A percentile compares a stretch with the other conserved stretches of the same genome.
Conservation (phyloP, 2,113 vertebrate species). For the Leptocoma aspasia region DNA sequence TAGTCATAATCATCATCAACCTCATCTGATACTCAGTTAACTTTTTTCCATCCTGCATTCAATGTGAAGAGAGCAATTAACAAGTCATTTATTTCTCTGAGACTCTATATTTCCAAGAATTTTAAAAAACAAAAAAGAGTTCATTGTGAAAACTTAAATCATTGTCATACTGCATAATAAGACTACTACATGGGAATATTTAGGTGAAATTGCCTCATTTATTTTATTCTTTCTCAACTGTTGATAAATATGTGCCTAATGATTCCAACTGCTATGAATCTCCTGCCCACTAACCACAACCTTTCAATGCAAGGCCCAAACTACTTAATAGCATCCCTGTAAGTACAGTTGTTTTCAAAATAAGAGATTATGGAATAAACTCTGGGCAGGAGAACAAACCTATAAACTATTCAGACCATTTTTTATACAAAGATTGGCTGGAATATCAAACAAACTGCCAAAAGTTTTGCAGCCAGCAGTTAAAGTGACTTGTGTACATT, state of each 20-base stretch:
- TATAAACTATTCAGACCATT: slow-evolving; percentile 56
- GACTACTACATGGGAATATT: neutral
- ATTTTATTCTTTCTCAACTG: neutral
- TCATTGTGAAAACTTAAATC: neutral
- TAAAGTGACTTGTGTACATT: slow-evolving; percentile 45
- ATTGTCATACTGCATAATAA: neutral
- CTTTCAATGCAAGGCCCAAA: neutral
- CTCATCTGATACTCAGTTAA: neutral
- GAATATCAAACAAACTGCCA: slow-evolving; percentile 56
- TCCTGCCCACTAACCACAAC: neutral
- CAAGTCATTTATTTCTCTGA: neutral
- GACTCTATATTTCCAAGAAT: neutral
- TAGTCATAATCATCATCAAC: neutral
- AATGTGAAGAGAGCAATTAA: neutral
- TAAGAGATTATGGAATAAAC: slow-evolving; percentile 28
- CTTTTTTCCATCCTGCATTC: neutral
- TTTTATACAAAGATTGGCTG: slow-evolving; percentile 44
- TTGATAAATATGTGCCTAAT: neutral
- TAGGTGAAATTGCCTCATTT: neutral
- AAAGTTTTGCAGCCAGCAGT: slow-evolving; percentile 32
- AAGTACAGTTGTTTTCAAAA: slow-evolving; percentile 45
- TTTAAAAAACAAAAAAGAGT: neutral
- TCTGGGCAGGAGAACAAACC: slow-evolving; percentile 48
- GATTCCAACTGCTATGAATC: neutral
- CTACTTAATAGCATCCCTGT: neutral